Evolutionary conservation across 2,888 invertebrate genomes (phyloP), one percentile per base, ranked within the genome.

Genomic region (Xestia ashworthii): DNA sequence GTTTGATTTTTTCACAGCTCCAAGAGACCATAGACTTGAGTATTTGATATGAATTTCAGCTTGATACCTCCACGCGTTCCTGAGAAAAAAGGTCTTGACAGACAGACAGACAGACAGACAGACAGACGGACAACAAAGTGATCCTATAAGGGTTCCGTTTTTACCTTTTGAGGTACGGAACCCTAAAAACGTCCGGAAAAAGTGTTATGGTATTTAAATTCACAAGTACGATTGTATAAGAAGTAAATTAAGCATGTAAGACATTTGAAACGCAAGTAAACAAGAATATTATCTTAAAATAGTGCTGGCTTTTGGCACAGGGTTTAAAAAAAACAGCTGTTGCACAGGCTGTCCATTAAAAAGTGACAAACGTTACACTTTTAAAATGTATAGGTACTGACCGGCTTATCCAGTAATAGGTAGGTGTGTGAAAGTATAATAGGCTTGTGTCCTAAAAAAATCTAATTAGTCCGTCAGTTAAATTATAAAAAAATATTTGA

Each of bases 341-440:
- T 58, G n/a, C 5, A 25, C n/a, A 32, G 32, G 32, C 32, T 32
- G 32, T 32, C 32, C 3, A 32, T 32, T 32, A 32, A 14, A 25
- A 25, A 53, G 22, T 22, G 22, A 22, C 53, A 50, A 50, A 50
- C 32, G 50, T 6, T 50, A 50, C 50, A 50, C 6, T 1, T 19
- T 9, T 9, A 25, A 58, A 12, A 53, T 53, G n/a, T n/a, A 55
- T 22, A 9, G 8, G 41, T 32, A 69, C 6, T 55, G 71, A 32
- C 55, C 44, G 16, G 16, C 22, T 32, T 70, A 46, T 22, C 32
- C 46, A 46, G 5, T 74, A 74, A 25, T n/a, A n/a, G n/a, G n/a
- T 14, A 32, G 41, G 72, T 22, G 19, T 48, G 46, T 46, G 74
- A 74, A 71, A 58, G 74, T 71, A 32, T 58, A 71, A n/a, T n/a